Base-by-base conservation (phyloP, 2,888 invertebrate genomes). In the Epirrhoe alternata region DNA sequence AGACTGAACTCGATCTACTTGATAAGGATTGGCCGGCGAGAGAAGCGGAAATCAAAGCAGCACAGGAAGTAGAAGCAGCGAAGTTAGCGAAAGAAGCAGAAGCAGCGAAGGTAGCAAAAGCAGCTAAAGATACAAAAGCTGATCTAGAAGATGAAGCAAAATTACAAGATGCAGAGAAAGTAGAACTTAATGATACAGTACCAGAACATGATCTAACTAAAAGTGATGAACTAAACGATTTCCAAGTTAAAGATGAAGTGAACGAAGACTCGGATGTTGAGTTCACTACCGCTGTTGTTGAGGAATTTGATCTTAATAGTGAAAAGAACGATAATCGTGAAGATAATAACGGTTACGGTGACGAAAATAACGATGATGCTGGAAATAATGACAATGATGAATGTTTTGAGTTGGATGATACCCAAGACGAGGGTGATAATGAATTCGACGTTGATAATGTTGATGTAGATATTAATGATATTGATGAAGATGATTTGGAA, bases 401-500 rank as follows among this genome's bases (percentile, higher is more conserved):
- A 55, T 7, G 10, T 38, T 24, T 14, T 5, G 54, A 55, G 10
- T 12, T 42, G 1, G 33, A 47, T 16, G 47, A 47, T 16, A 16
- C 16, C 6, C 5, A 7, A 12, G 47, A 45, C 24, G 24, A 24
- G 24, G 24, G 24, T n/a, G 45, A 47, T 6, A 47, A 47, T 47
- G 47, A 47, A 14, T 47, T 14, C 7, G 47, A 47, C 12, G 1
- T 17, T 33, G 52, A 33, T 47, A 57, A 38, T n/a, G 64, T 30
- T 30, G 58, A 61, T 16, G 38, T 61, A 61, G 64, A 68, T 10
- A 73, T 70, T n/a, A 72, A 64, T 8, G 75, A 80, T 49, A 53
- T 76, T 0, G 66, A 81, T 59, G 86, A 85, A 3, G 84, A 85
- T 6, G 88, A 89, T 75, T 82, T 88, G 42, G 87, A 86, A 74